A percentile compares a stretch with the other conserved stretches of the same genome.
These are phyloP conservation scores for Chlamydotis undulata DNA, from an alignment of 2,113 vertebrate genomes.

Conservation along the genomic window DNA sequence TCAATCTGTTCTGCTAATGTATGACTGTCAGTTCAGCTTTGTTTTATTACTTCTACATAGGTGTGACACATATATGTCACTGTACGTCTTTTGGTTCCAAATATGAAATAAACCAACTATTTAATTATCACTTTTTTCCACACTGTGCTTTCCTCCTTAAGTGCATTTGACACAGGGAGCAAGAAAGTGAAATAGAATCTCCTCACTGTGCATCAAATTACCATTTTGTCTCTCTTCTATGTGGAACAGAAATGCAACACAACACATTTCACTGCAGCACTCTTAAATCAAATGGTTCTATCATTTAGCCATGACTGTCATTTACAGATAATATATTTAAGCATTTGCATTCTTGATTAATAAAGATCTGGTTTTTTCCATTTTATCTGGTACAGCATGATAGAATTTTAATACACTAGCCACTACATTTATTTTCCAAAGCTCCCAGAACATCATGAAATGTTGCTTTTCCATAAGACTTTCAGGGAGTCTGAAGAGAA, in stretches of 20 bases:
- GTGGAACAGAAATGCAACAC: not conserved
- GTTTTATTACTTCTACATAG: not conserved
- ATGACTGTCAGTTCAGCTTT: not conserved
- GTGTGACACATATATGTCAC: not conserved
- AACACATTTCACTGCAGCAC: not conserved
- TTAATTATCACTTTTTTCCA: slow-evolving; percentile 31
- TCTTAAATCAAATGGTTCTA: not conserved
- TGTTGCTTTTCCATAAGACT: not conserved
- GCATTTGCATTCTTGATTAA: not conserved
- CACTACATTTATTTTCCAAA: not conserved
- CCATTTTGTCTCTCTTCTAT: not conserved
- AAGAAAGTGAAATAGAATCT: not conserved
- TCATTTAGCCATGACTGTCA: not conserved
- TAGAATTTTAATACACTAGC: not conserved
- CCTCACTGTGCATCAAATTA: not conserved
- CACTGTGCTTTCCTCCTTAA: not conserved
- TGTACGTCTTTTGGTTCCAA: not conserved
- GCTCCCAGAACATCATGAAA: not conserved
- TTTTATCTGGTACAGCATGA: not conserved
- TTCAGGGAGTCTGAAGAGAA: not conserved
- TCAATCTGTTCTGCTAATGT: not conserved
- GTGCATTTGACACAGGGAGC: not conserved
- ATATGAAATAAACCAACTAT: not conserved
- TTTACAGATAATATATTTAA: not conserved
- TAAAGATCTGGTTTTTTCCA: not conserved